These are phyloP conservation scores for Meghimatium bilineatum DNA, from an alignment of 2,888 invertebrate species.

Conservation along the genomic window DNA sequence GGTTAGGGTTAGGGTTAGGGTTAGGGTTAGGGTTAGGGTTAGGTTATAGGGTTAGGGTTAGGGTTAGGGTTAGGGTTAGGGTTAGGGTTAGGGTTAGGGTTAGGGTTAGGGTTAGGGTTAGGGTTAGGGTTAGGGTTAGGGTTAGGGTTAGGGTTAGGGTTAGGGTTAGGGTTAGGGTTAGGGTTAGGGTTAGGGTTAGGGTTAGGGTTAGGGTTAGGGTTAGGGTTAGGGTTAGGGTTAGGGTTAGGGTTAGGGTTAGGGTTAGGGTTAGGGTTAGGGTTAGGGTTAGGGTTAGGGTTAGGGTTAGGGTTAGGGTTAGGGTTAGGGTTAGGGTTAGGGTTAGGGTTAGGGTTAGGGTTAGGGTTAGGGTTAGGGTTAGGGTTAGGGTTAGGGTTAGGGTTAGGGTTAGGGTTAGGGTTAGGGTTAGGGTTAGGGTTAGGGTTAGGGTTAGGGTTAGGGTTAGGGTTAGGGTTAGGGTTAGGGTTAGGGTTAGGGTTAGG, in stretches of 20 bases:
- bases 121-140: no score
- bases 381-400: background rate
- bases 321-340: background rate
- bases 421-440: background rate
- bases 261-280: conserved; percentile 3
- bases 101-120: no score
- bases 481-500: conserved; percentile 29
- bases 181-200: conserved; percentile 9
- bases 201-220: conserved; percentile 11
- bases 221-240: background rate
- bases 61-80: no score
- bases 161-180: background rate
- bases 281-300: conserved; percentile 6
- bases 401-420: background rate
- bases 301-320: background rate
- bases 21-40: conserved; percentile 39
- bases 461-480: conserved; percentile 29
- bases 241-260: background rate
- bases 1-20: conserved; percentile 45
- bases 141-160: background rate
- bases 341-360: background rate
- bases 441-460: conserved; percentile 37
- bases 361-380: background rate
- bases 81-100: no score
- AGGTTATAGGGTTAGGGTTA: background rate